These are phyloP conservation scores for Cremastobaeus sp. DNA, from an alignment of 2,888 invertebrate species.

Conservation along the genomic window DNA sequence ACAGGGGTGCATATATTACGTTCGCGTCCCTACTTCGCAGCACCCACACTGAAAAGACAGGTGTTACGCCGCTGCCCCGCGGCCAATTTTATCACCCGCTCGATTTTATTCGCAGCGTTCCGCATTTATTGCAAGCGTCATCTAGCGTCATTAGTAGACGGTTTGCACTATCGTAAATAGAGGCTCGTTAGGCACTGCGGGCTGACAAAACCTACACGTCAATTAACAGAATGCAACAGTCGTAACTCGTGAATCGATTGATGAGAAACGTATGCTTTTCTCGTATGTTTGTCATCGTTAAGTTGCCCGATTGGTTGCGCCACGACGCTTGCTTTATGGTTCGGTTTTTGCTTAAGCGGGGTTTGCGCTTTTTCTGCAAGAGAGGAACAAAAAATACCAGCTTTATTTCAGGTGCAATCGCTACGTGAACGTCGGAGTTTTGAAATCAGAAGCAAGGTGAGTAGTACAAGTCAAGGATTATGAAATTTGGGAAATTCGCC, in stretches of 20 bases:
- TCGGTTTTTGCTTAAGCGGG: slow-evolving; percentile 38
- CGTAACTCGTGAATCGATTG: slow-evolving; percentile 30
- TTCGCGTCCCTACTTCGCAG: slow-evolving; percentile 68
- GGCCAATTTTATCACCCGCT: slow-evolving; percentile 70
- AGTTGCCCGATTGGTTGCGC: slow-evolving; percentile 27
- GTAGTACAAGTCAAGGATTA: no score
- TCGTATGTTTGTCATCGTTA: slow-evolving; percentile 43
- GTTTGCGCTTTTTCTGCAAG: slow-evolving; percentile 36
- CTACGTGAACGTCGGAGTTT: no score
- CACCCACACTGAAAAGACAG: slow-evolving; percentile 75
- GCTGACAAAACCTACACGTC: slow-evolving; percentile 40
- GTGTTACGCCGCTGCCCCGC: slow-evolving; percentile 69
- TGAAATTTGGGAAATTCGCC: no score
- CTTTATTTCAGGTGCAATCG: slow-evolving; percentile 23
- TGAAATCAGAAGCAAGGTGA: no score
- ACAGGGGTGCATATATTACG: slow-evolving; percentile 78
- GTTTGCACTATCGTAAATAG: slow-evolving; percentile 48
- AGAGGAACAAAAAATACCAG: slow-evolving; percentile 18
- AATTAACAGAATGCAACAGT: slow-evolving; percentile 50
- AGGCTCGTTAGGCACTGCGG: slow-evolving; percentile 49
- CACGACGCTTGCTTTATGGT: slow-evolving; percentile 26
- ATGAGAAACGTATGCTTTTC: slow-evolving; percentile 34
- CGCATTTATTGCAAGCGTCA: slow-evolving; percentile 54
- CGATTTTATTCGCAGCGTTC: slow-evolving; percentile 65
- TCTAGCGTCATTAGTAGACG: slow-evolving; percentile 48